These are phyloP conservation scores for Cylindroiulus punctatus DNA, from an alignment of 2,888 invertebrate genomes.

Conservation along the genomic window DNA sequence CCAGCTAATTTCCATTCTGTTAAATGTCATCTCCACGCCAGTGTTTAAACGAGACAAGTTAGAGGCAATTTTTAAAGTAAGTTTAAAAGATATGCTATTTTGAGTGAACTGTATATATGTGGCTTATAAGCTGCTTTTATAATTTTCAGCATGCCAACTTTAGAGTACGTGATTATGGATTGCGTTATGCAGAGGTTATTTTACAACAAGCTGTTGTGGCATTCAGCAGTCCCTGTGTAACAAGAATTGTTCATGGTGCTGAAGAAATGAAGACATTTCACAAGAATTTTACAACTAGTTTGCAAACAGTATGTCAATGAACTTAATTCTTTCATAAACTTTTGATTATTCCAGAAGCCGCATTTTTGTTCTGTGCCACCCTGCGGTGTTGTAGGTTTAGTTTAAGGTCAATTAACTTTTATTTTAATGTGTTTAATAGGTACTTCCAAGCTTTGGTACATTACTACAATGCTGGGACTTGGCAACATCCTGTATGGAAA, in stretches of 20 bases:
- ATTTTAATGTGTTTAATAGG: not conserved
- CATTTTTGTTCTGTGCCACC: not conserved
- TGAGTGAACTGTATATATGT: not conserved
- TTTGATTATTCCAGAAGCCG: not conserved
- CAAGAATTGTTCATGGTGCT: not conserved
- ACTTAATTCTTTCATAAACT: not conserved
- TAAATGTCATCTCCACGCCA: not conserved
- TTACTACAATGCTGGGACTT: constrained; percentile 1
- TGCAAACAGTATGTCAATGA: not conserved
- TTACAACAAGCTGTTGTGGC: constrained; percentile 22
- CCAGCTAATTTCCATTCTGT: not conserved
- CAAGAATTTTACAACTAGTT: not conserved
- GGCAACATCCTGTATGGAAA: not conserved
- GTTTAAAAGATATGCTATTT: not conserved
- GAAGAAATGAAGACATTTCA: not conserved
- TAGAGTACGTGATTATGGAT: constrained; percentile 2
- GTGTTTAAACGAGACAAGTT: not conserved
- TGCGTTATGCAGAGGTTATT: constrained; percentile 21
- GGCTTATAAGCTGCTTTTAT: not conserved
- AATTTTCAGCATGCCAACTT: constrained; percentile 28
- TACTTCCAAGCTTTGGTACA: not conserved
- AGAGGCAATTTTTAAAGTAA: constrained; percentile 28
- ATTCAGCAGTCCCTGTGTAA: not conserved
- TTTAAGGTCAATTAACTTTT: not conserved
- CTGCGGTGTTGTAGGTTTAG: not conserved